Base-by-base conservation (phyloP, 2,113 vertebrate species). In the Aspiorhynchus laticeps region DNA sequence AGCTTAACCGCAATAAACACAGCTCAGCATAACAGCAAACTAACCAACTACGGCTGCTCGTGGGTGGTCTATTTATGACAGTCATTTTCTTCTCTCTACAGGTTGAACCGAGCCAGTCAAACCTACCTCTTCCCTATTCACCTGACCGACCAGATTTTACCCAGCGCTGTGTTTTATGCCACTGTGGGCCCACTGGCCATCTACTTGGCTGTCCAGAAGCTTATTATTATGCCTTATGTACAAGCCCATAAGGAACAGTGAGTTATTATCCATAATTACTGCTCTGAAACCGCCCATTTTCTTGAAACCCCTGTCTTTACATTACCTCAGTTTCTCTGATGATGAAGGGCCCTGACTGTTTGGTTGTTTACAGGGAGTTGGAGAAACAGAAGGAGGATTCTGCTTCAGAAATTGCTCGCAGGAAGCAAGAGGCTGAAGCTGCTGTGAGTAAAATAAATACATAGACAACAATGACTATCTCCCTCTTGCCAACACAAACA, bases 91-190 rank as follows among this genome's bases (percentile, higher is more conserved):
- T 80, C 51, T 46, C 46, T 17, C 14, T 87, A 12, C 91, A 99
- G 98, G 93, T 91, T 99, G 87, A 96, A 97, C 59, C 95, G 98
- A 73, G 97, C 98, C 88, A 99, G 96, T 93, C 98, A 99, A 93
- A 99, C 97, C 0, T 99, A 98, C 94, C 97, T 99, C 95, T 98
- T 99, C 92, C 98, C 98, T 8, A 91, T 99, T 56, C 98, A 99
- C 90, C 90, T 99, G 91, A 99, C 98, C 4, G 98, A 99, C 59
- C 97, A 99, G 94, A 94, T 99, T 46, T 95, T 99, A 51, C 98
- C 98, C 87, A 99, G 97, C 0, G 98, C 97, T 0, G 94, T 99
- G 46, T 99, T 99, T 95, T 99, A 99, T 0, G 98, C 98, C 93
- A 99, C 98, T 0, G 95, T 94, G 36, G 97, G 97, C 67, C 98